Evolutionary conservation across 2,113 vertebrate genomes (phyloP).

Genomic region (Sebastes schlegelii): DNA sequence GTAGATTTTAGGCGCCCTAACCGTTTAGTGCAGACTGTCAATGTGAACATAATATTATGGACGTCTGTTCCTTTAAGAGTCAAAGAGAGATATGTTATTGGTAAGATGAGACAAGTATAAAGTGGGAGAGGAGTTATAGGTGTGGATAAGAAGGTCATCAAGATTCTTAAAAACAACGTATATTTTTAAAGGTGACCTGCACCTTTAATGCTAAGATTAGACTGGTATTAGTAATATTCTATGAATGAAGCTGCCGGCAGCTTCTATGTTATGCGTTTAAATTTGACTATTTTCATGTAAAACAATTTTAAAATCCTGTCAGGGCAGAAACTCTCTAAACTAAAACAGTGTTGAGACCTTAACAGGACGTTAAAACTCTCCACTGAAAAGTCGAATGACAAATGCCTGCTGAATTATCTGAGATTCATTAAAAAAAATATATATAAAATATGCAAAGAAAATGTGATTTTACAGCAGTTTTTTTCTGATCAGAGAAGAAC

Average conservation of each 20-base stretch:
- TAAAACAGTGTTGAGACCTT: not conserved
- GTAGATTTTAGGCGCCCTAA: not conserved
- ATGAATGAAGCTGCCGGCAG: not conserved
- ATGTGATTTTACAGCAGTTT: not conserved
- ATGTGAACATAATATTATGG: not conserved
- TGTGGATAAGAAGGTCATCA: not conserved
- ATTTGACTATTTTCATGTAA: not conserved
- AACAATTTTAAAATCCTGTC: not conserved
- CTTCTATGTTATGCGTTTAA: not conserved
- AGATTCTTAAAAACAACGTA: not conserved
- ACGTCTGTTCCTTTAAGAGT: not conserved
- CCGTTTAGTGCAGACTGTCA: slow-evolving; percentile 1
- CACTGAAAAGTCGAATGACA: not conserved
- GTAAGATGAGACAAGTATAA: not conserved
- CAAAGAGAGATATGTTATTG: not conserved
- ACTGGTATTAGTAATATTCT: not conserved
- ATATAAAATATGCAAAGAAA: not conserved
- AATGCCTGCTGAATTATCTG: not conserved
- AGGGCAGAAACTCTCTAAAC: not conserved
- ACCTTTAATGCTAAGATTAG: not conserved
- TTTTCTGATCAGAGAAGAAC: not conserved
- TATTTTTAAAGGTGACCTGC: not conserved
- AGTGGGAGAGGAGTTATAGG: not conserved
- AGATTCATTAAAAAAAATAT: not conserved
- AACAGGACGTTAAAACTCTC: not conserved